Percentiles rank a stretch among this genome's conserved stretches.
phyloP scores from a whole-genome alignment of 1,140 invertebrate species.

The Plutomurus gul region DNA sequence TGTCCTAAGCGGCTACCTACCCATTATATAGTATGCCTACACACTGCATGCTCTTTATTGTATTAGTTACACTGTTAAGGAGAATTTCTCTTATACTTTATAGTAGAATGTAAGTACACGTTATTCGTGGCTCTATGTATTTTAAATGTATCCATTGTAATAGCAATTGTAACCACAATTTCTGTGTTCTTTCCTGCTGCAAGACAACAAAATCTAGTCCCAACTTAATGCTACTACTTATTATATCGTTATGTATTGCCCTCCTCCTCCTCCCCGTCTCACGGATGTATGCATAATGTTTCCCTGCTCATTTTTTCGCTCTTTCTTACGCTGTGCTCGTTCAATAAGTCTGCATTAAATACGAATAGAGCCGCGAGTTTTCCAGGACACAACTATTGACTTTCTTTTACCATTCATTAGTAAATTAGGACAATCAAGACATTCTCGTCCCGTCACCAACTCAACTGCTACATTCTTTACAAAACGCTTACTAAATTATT shows the following conservation, averaged over 20 bases:
- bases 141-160: too few species aligned
- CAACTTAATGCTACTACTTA: constrained; percentile 22
- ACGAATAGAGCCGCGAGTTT: neutral
- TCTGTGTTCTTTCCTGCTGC: neutral
- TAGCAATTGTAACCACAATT: neutral
- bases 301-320: neutral
- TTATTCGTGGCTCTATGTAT: too few species aligned
- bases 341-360: constrained; percentile 22
- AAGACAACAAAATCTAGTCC: constrained; percentile 24
- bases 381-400: constrained; percentile 12
- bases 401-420: constrained; percentile 22
- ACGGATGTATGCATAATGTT: too few species aligned
- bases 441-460: neutral
- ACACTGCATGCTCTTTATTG: too few species aligned
- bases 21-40: too few species aligned
- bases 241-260: constrained; percentile 31
- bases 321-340: neutral
- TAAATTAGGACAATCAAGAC: constrained; percentile 17
- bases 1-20: too few species aligned
- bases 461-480: neutral
- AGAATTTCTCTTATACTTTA: too few species aligned
- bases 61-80: too few species aligned
- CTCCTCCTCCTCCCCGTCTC: neutral
- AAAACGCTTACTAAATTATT: constrained; percentile 26
- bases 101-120: too few species aligned